Evolutionary conservation across 2,888 invertebrate genomes (phyloP).

Genomic region (Amphipyra berbera): DNA sequence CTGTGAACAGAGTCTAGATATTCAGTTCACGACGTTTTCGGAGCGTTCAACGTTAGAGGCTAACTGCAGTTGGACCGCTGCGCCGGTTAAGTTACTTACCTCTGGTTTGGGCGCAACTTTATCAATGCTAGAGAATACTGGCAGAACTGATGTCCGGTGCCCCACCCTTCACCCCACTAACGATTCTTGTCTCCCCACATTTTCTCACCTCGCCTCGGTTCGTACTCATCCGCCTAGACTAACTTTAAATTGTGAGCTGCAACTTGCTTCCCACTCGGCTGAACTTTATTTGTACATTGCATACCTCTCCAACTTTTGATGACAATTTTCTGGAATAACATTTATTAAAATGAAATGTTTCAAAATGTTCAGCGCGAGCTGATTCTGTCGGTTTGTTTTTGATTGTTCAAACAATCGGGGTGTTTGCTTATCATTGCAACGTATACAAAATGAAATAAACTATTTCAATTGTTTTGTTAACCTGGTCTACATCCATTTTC

Average conservation of each 20-base stretch:
- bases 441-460: slow-evolving; percentile 14
- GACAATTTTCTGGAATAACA: slow-evolving; percentile 66
- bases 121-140: slow-evolving; percentile 71
- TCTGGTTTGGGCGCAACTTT: slow-evolving; percentile 73
- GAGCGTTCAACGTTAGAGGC: slow-evolving; percentile 61
- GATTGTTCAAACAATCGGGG: slow-evolving; percentile 24
- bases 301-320: slow-evolving; percentile 72
- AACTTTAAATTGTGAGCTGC: slow-evolving; percentile 87
- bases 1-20: slow-evolving; percentile 18
- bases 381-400: slow-evolving; percentile 14
- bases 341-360: slow-evolving; percentile 59
- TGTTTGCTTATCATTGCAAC: slow-evolving; percentile 9
- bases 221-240: slow-evolving; percentile 72
- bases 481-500: slow-evolving; percentile 31
- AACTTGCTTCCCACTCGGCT: slow-evolving; percentile 78
- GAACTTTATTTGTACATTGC: slow-evolving; percentile 82
- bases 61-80: slow-evolving; percentile 64
- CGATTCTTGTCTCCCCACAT: slow-evolving; percentile 62
- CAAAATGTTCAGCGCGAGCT: slow-evolving; percentile 31
- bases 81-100: slow-evolving; percentile 71
- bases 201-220: slow-evolving; percentile 83
- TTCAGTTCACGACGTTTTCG: slow-evolving; percentile 49
- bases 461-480: slow-evolving; percentile 27
- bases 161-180: slow-evolving; percentile 54
- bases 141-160: slow-evolving; percentile 66